phyloP scores from a whole-genome alignment of 2,113 vertebrate species.

The Orycteropus afer region DNA sequence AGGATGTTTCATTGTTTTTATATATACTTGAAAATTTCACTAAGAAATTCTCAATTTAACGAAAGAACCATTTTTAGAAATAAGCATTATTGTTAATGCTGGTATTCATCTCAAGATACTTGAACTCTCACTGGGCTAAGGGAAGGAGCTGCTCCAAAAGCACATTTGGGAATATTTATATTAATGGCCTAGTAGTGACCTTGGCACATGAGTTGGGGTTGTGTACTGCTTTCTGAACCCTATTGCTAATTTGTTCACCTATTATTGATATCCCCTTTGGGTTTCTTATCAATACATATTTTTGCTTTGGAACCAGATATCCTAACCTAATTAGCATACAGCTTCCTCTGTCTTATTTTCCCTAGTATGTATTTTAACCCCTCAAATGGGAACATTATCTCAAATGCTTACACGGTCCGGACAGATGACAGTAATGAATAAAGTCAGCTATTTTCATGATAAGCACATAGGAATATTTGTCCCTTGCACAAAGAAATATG shows the following conservation, averaged over 20 bases:
- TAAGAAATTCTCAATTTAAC: slow-evolving; percentile 53
- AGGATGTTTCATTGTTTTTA: slow-evolving; percentile 30
- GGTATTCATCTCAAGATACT: slow-evolving; percentile 7
- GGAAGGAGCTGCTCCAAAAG: not conserved
- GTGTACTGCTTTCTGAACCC: not conserved
- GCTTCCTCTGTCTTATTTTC: not conserved
- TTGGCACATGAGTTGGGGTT: not conserved
- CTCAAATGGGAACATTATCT: not conserved
- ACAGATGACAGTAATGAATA: slow-evolving; percentile 25
- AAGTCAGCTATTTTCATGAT: not conserved
- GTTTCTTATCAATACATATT: not conserved
- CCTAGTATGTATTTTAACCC: slow-evolving; percentile 31
- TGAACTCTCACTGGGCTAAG: not conserved
- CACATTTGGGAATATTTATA: not conserved
- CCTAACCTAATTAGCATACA: not conserved
- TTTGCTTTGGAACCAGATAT: slow-evolving; percentile 29
- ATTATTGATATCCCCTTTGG: not conserved
- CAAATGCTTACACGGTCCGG: not conserved
- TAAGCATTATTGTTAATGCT: slow-evolving; percentile 6
- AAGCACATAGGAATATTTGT: slow-evolving; percentile 43
- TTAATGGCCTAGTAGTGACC: not conserved
- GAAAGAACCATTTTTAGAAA: slow-evolving; percentile 10
- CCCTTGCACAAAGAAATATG: slow-evolving; percentile 31
- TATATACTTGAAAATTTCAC: not conserved
- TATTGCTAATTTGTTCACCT: not conserved